Conservation (phyloP, 2,888 invertebrate species). For the Drosophila cyrtoloma region DNA sequence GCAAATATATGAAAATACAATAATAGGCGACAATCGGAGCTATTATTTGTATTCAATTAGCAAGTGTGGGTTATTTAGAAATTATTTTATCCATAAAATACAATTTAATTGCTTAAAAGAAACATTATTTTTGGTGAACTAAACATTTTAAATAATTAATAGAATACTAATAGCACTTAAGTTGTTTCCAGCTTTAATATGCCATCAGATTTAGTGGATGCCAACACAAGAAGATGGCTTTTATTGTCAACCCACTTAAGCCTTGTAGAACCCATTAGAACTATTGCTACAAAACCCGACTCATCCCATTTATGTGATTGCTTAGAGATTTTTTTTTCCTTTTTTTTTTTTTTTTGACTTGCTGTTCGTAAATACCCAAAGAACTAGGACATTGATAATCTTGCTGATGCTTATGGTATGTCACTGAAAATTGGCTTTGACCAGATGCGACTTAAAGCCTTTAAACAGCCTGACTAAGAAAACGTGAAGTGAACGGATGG, state of each 20-base stretch:
- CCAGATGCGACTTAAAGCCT: conserved; percentile 38
- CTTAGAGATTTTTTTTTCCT: conserved; percentile 4
- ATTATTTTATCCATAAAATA: neutral
- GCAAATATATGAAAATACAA: neutral
- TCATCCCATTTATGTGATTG: conserved; percentile 43
- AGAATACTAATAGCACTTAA: neutral
- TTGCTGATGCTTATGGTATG: conserved; percentile 50
- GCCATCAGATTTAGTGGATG: neutral
- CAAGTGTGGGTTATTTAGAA: neutral
- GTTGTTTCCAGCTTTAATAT: conserved; percentile 4
- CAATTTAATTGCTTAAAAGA: neutral
- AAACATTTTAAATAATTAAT: conserved; percentile 1
- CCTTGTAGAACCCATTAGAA: conserved; percentile 41
- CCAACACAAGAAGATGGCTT: conserved; percentile 4
- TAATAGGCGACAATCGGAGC: neutral
- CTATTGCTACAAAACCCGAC: conserved; percentile 41
- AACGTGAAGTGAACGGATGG: conserved; percentile 16
- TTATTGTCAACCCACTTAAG: conserved; percentile 44
- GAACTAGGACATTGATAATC: conserved; percentile 62
- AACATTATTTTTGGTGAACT: conserved; percentile 4
- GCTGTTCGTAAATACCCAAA: conserved; percentile 18
- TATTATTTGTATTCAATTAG: conserved; percentile 5
- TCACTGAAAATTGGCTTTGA: conserved; percentile 67
- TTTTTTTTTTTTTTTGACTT: neutral
- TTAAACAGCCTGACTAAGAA: conserved; percentile 31